Evolutionary conservation across 2,888 invertebrate species (phyloP), one percentile per base, ranked within the genome.

Genomic region (Stratiomys singularior): DNA sequence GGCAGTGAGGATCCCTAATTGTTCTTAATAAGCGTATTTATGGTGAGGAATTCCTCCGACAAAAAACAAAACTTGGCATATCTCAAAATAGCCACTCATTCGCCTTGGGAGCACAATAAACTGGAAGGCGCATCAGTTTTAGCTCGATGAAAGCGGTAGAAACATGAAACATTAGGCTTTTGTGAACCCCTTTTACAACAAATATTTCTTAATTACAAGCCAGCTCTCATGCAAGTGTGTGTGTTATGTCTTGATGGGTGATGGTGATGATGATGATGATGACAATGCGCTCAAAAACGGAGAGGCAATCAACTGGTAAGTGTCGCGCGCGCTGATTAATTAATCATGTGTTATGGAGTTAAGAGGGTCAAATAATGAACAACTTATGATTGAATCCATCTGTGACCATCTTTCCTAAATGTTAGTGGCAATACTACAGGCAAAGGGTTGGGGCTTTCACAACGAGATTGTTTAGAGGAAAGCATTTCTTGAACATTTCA

Each of bases 251-350:
- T 37, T 37, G 3, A 9, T 37, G 3, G 37, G 37, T 37, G 37
- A 9, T 37, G 37, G 9, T 37, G 37, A 9, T 37, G 37, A 37
- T 37, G 37, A 52, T 27, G 23, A 27, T 37, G 72, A 69, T 69
- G 72, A 72, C 72, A 56, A 30, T 52, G 56, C 52, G 72, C 56
- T 60, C 74, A 76, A 76, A n/a, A 58, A 60, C n/a, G 60, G 30
- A 56, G 18, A 18, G 11, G 37, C 47, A 74, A 63, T 63, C 63
- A 72, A 66, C 69, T 79, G 76, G 77, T 79, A 72, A 76, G 76
- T 79, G 79, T 79, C 79, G 79, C 79, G 79, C 78, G 78, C 79
- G 79, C 78, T 79, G 79, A 79, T 77, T 79, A 79, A 79, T 79
- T 79, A 79, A 66, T 64, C 30, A 74, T 69, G 78, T 79, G 78